phyloP scores from a whole-genome alignment of 1,140 invertebrate genomes.

The Probaryconus sp. region DNA sequence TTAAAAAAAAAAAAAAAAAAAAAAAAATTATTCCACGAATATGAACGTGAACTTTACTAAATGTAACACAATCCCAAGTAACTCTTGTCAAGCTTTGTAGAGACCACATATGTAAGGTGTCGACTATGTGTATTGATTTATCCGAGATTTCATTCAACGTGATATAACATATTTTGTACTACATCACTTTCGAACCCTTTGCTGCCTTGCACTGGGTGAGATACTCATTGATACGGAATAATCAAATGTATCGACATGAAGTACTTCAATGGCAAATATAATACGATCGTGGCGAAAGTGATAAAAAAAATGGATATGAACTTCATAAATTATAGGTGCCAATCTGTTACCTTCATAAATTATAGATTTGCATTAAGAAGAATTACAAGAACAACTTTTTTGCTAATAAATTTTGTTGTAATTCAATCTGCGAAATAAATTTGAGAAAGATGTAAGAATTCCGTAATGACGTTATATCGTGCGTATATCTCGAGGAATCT shows the following conservation, averaged over 20 bases:
- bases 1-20: no score
- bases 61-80: constrained; percentile 34
- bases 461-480: no score
- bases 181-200: constrained; percentile 42
- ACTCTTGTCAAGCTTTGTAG: constrained; percentile 13
- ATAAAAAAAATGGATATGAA: constrained; percentile 1
- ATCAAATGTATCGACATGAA: constrained; percentile 41
- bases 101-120: constrained; percentile 2
- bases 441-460: no score
- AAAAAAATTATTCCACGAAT: constrained; percentile 10
- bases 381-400: no score
- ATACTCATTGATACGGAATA: constrained; percentile 43
- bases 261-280: constrained; percentile 34
- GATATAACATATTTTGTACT: constrained; percentile 40
- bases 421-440: no score
- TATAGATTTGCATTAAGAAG: no score
- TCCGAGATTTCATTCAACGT: constrained; percentile 35
- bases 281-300: constrained; percentile 14
- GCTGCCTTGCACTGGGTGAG: constrained; percentile 26
- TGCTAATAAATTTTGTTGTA: no score
- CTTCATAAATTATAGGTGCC: not conserved
- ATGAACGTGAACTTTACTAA: constrained; percentile 25
- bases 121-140: constrained; percentile 46
- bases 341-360: no score
- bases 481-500: no score